A percentile compares a stretch with the other conserved stretches of the same genome.
Evolutionary conservation across 2,113 vertebrate species (phyloP).

Genomic region (Nymphicus hollandicus): DNA sequence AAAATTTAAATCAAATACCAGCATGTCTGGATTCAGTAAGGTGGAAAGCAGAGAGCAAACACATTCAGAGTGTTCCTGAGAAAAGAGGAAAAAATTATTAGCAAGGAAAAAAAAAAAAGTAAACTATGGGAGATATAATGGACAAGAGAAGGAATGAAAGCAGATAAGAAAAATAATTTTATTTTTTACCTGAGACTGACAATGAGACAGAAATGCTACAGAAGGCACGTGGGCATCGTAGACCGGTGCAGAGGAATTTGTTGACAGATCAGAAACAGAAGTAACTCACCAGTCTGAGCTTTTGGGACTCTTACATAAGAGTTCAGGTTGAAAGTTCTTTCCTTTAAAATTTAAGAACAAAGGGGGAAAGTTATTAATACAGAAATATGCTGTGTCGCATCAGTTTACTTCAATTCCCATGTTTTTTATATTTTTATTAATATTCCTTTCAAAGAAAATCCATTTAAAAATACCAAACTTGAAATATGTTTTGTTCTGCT

Average conservation of each 20-base stretch:
- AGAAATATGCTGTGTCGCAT: not conserved
- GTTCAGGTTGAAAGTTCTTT: not conserved
- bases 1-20: not conserved
- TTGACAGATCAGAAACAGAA: conserved; percentile 6
- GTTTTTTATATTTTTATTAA: not conserved
- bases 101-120: not conserved
- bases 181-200: not conserved
- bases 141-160: not conserved
- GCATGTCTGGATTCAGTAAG: not conserved
- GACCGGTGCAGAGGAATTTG: not conserved
- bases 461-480: not conserved
- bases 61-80: not conserved
- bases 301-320: not conserved
- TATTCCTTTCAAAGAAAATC: not conserved
- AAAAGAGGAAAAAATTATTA: not conserved
- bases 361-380: not conserved
- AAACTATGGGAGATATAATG: not conserved
- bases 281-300: not conserved
- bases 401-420: not conserved
- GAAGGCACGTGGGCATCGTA: not conserved
- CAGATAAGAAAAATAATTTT: not conserved
- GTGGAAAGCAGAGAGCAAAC: not conserved
- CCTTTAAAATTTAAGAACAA: not conserved
- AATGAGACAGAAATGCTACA: not conserved
- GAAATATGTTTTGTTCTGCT: not conserved